Evolutionary conservation across 2,888 invertebrate species (phyloP), one percentile per base, ranked within the genome.

Genomic region (Halictus ligatus): DNA sequence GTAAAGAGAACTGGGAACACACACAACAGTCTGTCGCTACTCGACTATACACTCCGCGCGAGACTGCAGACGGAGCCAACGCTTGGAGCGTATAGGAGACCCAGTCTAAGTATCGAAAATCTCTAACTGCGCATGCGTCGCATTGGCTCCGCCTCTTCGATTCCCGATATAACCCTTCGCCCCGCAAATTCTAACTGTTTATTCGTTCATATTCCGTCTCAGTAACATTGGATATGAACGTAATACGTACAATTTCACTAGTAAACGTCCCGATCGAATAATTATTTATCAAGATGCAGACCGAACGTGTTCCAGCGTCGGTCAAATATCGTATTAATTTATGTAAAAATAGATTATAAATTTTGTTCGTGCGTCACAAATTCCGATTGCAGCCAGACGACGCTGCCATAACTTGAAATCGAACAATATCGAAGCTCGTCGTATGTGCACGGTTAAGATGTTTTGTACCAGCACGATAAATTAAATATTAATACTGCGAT

Each of bases 51-150:
- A 82, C 78, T 84, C 87, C 79, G 90, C 83, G 83, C 80, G 86
- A 88, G 87, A 89, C 87, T 89, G 85, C 86, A 81, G 77, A 71
- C 75, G 73, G 81, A 80, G 82, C 83, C 85, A 82, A 86, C 88
- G 88, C 82, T 79, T 87, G 60, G 93, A 84, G 81, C 91, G 93
- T 92, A 87, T 88, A 89, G 89, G 89, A 88, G 50, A 75, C 86
- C 87, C 89, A 95, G 95, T 95, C 96, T 96, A 97, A 97, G 97
- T 97, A 96, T 96, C 95, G 95, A 95, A 96, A 96, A 96, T 94
- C 91, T 92, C 91, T 92, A 93, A 96, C 93, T 96, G 96, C 97
- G 97, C 97, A 96, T 96, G 97, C 96, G 96, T 75, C 15, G 0
- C 71, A 58, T 83, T 71, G 86, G n/a, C 85, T 85, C 86, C 92